Evolutionary conservation across 2,113 vertebrate species (phyloP).

Genomic region (Nansenia antarctica): DNA sequence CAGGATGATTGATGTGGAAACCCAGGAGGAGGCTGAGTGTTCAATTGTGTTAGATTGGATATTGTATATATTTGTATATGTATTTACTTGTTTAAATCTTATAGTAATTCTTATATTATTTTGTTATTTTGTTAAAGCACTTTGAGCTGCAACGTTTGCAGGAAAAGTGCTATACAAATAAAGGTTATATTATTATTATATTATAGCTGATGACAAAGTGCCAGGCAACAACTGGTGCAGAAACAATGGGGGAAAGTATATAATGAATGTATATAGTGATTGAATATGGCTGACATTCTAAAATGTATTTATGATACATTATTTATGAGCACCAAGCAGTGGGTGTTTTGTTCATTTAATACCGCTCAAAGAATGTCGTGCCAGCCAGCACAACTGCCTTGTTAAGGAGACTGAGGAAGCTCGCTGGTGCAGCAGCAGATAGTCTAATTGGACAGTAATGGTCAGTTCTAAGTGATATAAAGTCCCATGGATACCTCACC

Average conservation of each 20-base stretch:
- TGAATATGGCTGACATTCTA: constrained; percentile 61
- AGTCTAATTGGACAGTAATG: not conserved
- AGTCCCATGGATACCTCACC: not conserved
- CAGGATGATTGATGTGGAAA: constrained; percentile 55
- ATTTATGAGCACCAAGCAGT: constrained; percentile 61
- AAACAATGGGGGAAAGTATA: constrained; percentile 31
- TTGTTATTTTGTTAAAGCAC: no score
- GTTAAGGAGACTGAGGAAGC: not conserved
- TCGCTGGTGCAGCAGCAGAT: constrained; percentile 1
- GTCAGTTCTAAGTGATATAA: not conserved
- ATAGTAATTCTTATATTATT: no score
- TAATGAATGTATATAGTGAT: constrained; percentile 44
- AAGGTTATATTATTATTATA: no score
- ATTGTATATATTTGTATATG: no score
- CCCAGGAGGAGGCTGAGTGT: constrained; percentile 20
- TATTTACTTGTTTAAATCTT: no score
- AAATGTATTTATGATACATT: constrained; percentile 60
- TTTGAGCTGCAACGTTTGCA: no score
- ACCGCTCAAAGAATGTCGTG: not conserved
- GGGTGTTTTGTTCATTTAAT: constrained; percentile 46
- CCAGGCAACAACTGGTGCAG: constrained; percentile 26
- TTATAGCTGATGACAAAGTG: not conserved
- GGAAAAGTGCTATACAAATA: no score
- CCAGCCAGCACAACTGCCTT: not conserved
- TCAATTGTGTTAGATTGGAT: no score